These are phyloP conservation scores for Megamerina dolium DNA, from an alignment of 2,888 invertebrate genomes.

Conservation along the genomic window DNA sequence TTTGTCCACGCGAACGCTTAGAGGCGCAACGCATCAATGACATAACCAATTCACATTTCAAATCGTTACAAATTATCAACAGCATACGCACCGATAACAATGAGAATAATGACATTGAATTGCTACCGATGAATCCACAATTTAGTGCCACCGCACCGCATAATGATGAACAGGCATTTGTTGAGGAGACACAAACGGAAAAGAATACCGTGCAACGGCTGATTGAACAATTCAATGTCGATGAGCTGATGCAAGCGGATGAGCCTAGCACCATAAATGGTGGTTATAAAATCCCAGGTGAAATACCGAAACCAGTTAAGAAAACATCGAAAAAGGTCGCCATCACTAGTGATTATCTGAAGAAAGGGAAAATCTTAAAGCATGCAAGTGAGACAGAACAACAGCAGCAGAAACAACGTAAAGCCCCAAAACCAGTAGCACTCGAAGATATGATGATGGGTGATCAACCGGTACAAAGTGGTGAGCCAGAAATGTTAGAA, in stretches of 20 bases:
- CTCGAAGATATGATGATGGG: slow-evolving; percentile 46
- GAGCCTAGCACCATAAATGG: slow-evolving; percentile 26
- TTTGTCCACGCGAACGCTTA: slow-evolving; percentile 42
- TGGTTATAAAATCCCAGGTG: slow-evolving; percentile 31
- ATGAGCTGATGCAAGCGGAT: slow-evolving; percentile 46
- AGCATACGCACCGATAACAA: slow-evolving; percentile 46
- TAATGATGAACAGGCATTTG: slow-evolving; percentile 15
- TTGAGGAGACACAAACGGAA: slow-evolving; percentile 30
- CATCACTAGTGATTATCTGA: slow-evolving; percentile 22
- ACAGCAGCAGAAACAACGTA: slow-evolving; percentile 15
- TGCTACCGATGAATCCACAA: slow-evolving; percentile 30
- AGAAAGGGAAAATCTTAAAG: slow-evolving; percentile 14
- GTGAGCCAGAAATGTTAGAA: slow-evolving; percentile 22
- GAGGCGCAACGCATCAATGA: slow-evolving; percentile 45
- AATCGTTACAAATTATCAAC: slow-evolving; percentile 45
- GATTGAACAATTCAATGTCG: slow-evolving; percentile 41
- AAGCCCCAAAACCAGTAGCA: slow-evolving; percentile 11
- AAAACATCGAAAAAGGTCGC: slow-evolving; percentile 39
- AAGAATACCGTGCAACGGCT: slow-evolving; percentile 35
- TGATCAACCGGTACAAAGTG: slow-evolving; percentile 35
- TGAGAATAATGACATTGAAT: slow-evolving; percentile 46
- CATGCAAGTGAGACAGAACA: slow-evolving; percentile 15
- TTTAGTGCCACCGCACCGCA: slow-evolving; percentile 18
- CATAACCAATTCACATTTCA: slow-evolving; percentile 44
- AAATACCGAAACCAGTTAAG: slow-evolving; percentile 42